Base-by-base conservation (phyloP, 1,140 invertebrate species). In the Mizuhopecten yessoensis region DNA sequence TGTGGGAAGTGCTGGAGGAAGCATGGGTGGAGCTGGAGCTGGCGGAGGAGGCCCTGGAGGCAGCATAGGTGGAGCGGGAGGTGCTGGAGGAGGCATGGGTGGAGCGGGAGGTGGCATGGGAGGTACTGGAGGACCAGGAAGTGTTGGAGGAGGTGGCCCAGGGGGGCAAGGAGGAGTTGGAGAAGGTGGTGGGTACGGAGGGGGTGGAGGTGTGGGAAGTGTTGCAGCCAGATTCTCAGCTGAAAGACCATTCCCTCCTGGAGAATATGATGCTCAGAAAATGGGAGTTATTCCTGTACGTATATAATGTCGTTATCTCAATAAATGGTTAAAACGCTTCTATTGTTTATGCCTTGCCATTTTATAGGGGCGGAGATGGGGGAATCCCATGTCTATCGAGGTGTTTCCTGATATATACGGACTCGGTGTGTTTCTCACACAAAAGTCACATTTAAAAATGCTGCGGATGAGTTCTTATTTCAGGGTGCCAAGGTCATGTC, bases 221-320 rank as follows among this genome's bases (percentile, higher is more conserved):
- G 86, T 34, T 23, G 86, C 88, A 45, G 87, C 88, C 13, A 90
- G 93, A 34, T 92, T 92, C 34, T 93, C 93, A 23, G 94, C 93
- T 11, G 92, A 94, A 75, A 93, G 91, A 86, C 92, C 92, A 29
- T 94, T 93, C 88, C 93, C 92, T n/a, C 94, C 86, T 86, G 95
- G 95, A 7, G 95, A 96, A 86, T 90, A 95, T 33, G 95, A 96
- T 75, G 92, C 94, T 91, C 90, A 94, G 29, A 86, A 93, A 75
- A 95, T 97, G 95, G 97, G 97, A 39, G 97, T 97, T 2, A 98
- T 98, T 95, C 98, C 98, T 2, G 98, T 98, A 90, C 97, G 97
- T 93, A 33, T 91, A 42, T n/a, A 86, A n/a, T 39, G 45, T 49
- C 45, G 1, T 17, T 20, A 49, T 49, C 20, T 13, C 10, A 49